Base-by-base conservation (phyloP, 2,888 invertebrate species). In the Thumatha senex region DNA sequence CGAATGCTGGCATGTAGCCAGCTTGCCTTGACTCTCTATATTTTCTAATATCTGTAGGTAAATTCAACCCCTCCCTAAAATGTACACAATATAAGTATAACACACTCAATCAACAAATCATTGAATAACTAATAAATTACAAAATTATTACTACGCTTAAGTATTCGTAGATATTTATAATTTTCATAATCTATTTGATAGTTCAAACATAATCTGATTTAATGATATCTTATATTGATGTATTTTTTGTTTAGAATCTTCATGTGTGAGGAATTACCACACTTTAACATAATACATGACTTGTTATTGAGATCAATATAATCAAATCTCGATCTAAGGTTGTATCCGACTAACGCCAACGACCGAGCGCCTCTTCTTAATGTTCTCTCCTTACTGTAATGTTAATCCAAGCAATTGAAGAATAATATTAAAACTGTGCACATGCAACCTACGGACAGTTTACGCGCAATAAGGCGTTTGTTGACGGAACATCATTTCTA, bases 1-100 rank as follows among this genome's bases (percentile, higher is more conserved):
- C 83, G 66, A 58, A 51, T 48, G 59, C 68, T 87, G 86, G 86
- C 84, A 60, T 41, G 30, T 48, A 40, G 81, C 86, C 86, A 86
- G 72, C 67, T 67, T 58, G 64, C 68, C 67, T 59, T 62, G 60
- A 72, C 75, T 78, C 76, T 76, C 77, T 80, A 77, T 78, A 77
- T 78, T 78, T 80, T 74, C 5, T 62, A 78, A 74, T 77, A 79
- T 80, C 80, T 76, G 74, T 78, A 78, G 77, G 74, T 70, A 64
- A 69, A 71, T 62, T 61, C 46, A 40, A 57, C 29, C 40, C 54
- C 45, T 24, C 3, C 18, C 5, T 24, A 50, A 57, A 54, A 57
- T 54, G 58, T 60, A 46, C 24, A 51, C 54, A 52, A 56, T 51
- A 44, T 40, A 48, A 38, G 42, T 13, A 47, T 33, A 43, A 39